Percentiles rank a stretch among this genome's conserved stretches.
These are phyloP conservation scores for Calliphora vomitoria DNA, from an alignment of 2,888 invertebrate species.

Conservation along the genomic window DNA sequence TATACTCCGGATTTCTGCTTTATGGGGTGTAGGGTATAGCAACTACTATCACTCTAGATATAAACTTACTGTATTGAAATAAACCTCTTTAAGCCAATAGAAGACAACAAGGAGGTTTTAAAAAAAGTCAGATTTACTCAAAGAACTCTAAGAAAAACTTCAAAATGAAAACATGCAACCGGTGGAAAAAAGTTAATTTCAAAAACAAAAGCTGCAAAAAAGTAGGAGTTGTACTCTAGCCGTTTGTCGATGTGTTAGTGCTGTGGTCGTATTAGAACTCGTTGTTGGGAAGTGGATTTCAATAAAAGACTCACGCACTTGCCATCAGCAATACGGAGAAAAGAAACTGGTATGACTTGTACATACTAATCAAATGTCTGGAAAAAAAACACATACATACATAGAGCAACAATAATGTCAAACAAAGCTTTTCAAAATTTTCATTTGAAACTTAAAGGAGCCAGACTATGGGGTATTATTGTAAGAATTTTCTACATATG, in stretches of 20 bases:
- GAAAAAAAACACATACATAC: not conserved
- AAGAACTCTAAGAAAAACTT: conserved; percentile 2
- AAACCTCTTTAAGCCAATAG: not conserved
- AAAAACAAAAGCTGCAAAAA: not conserved
- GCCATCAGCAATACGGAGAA: conserved; percentile 47
- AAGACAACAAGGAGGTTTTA: not conserved
- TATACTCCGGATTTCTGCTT: no score
- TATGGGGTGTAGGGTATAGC: not conserved
- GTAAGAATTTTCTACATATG: no score
- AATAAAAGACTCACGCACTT: conserved; percentile 54
- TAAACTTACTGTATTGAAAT: conserved; percentile 27
- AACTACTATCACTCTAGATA: not conserved
- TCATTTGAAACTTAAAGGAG: no score
- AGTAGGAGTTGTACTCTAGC: not conserved
- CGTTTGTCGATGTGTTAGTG: no score
- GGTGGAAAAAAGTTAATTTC: conserved; percentile 14
- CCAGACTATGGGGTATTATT: no score
- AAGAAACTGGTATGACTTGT: conserved; percentile 23
- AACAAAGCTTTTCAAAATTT: no score
- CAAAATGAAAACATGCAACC: conserved; percentile 24
- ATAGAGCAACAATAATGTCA: no score
- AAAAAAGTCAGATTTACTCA: not conserved
- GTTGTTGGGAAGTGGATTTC: not conserved
- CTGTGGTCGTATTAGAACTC: not conserved
- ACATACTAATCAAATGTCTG: conserved; percentile 43